A percentile compares a stretch with the other conserved stretches of the same genome.
phyloP scores from a whole-genome alignment of 2,797 vertebrate species.

The Antennarius maculatus region DNA sequence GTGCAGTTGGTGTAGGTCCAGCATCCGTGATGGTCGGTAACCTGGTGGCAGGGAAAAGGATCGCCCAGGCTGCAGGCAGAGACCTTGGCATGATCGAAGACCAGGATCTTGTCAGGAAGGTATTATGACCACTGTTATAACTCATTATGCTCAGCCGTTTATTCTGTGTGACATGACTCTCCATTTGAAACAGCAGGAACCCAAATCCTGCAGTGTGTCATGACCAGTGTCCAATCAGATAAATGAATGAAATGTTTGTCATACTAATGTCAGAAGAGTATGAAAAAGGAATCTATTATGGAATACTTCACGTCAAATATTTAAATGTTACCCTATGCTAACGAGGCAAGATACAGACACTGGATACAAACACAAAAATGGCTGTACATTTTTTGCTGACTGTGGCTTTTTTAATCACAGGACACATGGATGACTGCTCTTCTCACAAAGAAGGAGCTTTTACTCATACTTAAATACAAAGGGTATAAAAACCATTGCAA shows the following conservation, averaged over 20 bases:
- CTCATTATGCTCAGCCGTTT: not conserved
- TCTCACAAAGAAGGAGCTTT: not conserved
- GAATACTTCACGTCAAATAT: not conserved
- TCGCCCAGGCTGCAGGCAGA: slow-evolving; percentile 94
- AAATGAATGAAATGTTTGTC: not conserved
- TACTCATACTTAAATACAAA: not conserved
- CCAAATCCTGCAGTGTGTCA: slow-evolving; percentile 2
- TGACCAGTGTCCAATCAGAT: not conserved
- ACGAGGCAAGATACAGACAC: not conserved
- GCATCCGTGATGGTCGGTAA: slow-evolving; percentile 98
- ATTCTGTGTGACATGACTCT: slow-evolving; percentile 1
- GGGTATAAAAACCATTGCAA: not conserved
- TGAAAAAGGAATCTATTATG: too few relatives aligned
- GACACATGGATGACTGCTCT: not conserved
- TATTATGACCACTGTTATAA: slow-evolving; percentile 60
- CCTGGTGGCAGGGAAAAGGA: slow-evolving; percentile 97
- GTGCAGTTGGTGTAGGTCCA: slow-evolving; percentile 91
- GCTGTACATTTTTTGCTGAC: not conserved
- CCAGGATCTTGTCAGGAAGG: slow-evolving; percentile 96
- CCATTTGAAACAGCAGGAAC: slow-evolving; percentile 10
- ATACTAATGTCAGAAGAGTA: not conserved
- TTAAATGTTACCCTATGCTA: not conserved
- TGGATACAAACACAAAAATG: too few relatives aligned
- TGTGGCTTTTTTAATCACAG: not conserved
- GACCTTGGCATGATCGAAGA: slow-evolving; percentile 97